Evolutionary conservation across 1,140 invertebrate species (phyloP).

Genomic region (Drosophila subpulchrella): DNA sequence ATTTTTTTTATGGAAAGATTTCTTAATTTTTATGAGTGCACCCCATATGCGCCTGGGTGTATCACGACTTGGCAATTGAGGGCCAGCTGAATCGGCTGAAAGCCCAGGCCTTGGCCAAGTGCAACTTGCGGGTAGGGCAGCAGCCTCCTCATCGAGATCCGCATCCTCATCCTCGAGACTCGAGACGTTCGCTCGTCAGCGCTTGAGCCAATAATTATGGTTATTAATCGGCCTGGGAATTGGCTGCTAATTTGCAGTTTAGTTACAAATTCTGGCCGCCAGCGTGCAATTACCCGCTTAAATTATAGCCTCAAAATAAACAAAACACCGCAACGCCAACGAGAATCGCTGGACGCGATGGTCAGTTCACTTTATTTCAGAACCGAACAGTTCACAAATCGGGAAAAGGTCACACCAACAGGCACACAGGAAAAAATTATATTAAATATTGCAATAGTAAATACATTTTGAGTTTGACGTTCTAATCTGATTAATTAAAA

Average conservation of each 20-base stretch:
- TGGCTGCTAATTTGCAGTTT: slow-evolving; percentile 86
- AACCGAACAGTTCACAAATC: slow-evolving; percentile 9
- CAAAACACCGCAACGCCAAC: slow-evolving; percentile 82
- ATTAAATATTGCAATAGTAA: not conserved
- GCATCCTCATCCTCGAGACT: slow-evolving; percentile 37
- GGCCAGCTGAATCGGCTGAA: slow-evolving; percentile 13
- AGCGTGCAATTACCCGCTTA: slow-evolving; percentile 85
- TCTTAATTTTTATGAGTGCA: no score
- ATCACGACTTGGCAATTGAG: slow-evolving; percentile 81
- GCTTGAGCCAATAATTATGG: slow-evolving; percentile 85
- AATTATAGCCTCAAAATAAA: slow-evolving; percentile 85
- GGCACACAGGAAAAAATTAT: not conserved
- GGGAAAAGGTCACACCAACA: slow-evolving; percentile 32
- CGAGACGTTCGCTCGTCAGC: slow-evolving; percentile 78
- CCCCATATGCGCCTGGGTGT: slow-evolving; percentile 46
- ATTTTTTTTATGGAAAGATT: no score
- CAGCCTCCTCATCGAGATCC: slow-evolving; percentile 57
- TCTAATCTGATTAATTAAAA: no score
- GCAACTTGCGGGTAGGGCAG: slow-evolving; percentile 39
- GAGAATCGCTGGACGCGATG: slow-evolving; percentile 35
- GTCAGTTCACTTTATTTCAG: slow-evolving; percentile 9
- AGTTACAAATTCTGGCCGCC: slow-evolving; percentile 85
- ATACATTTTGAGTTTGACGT: no score
- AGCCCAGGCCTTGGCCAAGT: slow-evolving; percentile 27
- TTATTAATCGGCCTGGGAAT: slow-evolving; percentile 85